Conservation (phyloP, 2,888 invertebrate species). For the Leucophora obtusa region DNA sequence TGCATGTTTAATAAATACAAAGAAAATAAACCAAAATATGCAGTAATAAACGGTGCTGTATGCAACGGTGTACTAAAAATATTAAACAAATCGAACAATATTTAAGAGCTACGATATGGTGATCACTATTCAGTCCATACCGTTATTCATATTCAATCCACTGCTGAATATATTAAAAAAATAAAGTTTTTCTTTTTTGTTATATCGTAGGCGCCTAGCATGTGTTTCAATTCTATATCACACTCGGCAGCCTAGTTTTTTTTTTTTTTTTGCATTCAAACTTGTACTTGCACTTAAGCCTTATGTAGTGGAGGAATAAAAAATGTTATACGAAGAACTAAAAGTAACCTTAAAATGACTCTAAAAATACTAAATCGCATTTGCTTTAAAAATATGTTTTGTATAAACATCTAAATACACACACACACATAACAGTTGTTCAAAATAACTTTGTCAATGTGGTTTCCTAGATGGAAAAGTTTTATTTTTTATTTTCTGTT, state of each 20-base stretch:
- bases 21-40: too few species aligned
- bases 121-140: too few species aligned
- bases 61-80: too few species aligned
- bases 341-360: slow-evolving; percentile 29
- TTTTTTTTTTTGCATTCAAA: neutral
- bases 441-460: slow-evolving; percentile 49
- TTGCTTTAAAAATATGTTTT: too few species aligned
- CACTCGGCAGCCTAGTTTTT: neutral
- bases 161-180: neutral
- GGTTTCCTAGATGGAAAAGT: slow-evolving; percentile 55
- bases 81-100: too few species aligned
- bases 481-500: slow-evolving; percentile 24
- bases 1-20: too few species aligned
- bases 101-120: too few species aligned
- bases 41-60: too few species aligned
- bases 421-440: slow-evolving; percentile 13
- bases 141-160: too few species aligned
- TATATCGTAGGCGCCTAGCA: neutral
- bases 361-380: neutral
- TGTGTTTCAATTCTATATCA: neutral
- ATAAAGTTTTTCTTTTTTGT: neutral
- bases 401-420: too few species aligned
- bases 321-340: neutral
- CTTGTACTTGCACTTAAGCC: neutral
- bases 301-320: neutral